Conservation (phyloP, 2,113 vertebrate genomes). For the Lophochroa leadbeateri region DNA sequence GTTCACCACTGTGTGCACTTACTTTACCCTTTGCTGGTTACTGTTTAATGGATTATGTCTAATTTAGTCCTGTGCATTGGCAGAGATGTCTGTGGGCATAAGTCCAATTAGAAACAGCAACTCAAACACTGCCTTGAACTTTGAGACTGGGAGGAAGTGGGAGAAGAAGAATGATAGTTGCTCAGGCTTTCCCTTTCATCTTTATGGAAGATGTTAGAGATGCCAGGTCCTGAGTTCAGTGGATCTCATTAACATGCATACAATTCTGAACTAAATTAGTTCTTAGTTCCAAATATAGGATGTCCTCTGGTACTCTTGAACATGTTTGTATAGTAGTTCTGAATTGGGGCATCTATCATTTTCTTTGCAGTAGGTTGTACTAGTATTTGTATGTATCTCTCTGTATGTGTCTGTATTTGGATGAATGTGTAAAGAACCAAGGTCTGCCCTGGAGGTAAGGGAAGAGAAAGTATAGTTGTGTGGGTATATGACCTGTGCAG, state of each 20-base stretch:
- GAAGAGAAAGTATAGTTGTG: neutral
- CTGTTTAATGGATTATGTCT: neutral
- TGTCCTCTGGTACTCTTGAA: neutral
- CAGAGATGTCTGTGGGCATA: neutral
- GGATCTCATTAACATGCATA: neutral
- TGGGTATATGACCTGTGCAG: neutral
- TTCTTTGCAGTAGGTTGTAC: neutral
- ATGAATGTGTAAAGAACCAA: neutral
- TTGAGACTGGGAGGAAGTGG: neutral
- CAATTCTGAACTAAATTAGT: neutral
- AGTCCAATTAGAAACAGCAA: neutral
- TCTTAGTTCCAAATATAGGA: neutral
- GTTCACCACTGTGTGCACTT: rapidly evolving
- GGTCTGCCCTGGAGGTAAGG: neutral
- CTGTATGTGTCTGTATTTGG: neutral
- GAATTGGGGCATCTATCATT: neutral
- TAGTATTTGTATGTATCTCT: neutral
- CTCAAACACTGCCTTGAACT: neutral
- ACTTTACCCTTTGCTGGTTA: neutral
- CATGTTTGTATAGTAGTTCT: neutral
- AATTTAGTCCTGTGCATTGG: neutral
- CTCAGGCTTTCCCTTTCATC: neutral
- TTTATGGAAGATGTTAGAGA: neutral
- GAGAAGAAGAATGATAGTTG: neutral
- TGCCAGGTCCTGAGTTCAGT: neutral